Conservation (phyloP, 2,888 invertebrate genomes). For the Agrochola lychnidis region DNA sequence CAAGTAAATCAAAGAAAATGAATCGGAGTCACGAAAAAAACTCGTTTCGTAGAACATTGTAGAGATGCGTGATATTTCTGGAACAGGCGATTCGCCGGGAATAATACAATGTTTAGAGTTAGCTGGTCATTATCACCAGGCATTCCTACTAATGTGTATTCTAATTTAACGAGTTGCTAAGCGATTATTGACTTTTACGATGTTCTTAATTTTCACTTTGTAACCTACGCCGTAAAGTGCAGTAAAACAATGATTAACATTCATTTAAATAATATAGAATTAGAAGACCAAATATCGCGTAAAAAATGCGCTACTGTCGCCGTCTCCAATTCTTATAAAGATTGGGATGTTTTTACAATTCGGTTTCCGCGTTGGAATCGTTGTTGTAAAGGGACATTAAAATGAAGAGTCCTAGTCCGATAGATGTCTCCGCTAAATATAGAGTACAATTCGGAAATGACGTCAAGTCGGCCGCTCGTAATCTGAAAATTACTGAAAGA, state of each 20-base stretch:
- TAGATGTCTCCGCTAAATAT: constrained; percentile 39
- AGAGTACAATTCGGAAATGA: constrained; percentile 48
- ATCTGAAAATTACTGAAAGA: constrained; percentile 8
- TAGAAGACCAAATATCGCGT: background rate
- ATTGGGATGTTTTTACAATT: background rate
- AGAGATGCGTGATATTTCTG: constrained; percentile 71
- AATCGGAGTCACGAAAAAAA: constrained; percentile 64
- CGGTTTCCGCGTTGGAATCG: background rate
- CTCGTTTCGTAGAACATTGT: constrained; percentile 66
- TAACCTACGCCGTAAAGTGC: background rate
- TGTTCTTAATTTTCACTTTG: constrained; percentile 26
- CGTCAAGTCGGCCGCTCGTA: constrained; percentile 16
- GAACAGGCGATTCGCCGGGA: constrained; percentile 61
- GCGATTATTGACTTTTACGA: constrained; percentile 33
- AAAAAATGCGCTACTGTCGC: background rate
- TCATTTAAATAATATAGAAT: background rate
- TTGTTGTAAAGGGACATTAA: background rate
- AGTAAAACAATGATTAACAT: constrained; percentile 6
- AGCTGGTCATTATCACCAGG: constrained; percentile 67
- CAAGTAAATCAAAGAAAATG: constrained; percentile 64
- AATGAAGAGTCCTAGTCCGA: constrained; percentile 15
- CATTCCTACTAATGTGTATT: constrained; percentile 54
- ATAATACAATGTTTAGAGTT: constrained; percentile 65
- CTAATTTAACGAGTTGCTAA: constrained; percentile 51
- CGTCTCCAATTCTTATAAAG: background rate